Base-by-base conservation (phyloP, 30 jellyfish, hydroid and myxozoan species). In the Cassiopea andromeda region DNA sequence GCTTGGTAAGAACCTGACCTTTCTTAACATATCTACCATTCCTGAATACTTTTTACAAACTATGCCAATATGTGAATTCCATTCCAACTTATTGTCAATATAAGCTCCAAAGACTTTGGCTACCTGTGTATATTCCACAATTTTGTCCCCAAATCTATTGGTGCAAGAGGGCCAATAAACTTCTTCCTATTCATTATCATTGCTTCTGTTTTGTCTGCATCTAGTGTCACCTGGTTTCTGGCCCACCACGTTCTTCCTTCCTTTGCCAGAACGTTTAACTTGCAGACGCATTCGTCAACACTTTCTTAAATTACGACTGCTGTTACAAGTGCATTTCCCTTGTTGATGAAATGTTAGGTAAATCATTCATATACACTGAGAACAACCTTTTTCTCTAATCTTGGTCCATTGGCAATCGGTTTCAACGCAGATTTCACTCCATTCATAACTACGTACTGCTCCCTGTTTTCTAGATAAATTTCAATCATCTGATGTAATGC, bases 161-260 rank as follows among this genome's bases (percentile, higher is more conserved):
- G 87, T 13, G 49, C 49, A 13, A 78, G 76, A 54, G 87, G 87
- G 50, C 76, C 87, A 59, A 46, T 78, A 58, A 78, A 78, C 87
- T 10, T 7, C 87, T 78, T 78, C 44, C 87, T 78, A 27, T 67
- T 67, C 76, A 16, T 67, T 8, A 67, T 67, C 76, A 67, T 67
- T 67, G 76, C 76, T 16, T 73, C 82, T 73, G 60, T 73, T 73
- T 73, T 73, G 60, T 73, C 64, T 38, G 44, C 82, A 77, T 77
- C 48, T 74, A 74, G 4, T 48, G 82, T 44, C 69, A 75, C 48
- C 69, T 75, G 46, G 66, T 48, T 75, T 75, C 7, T 58, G 44
- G 13, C 46, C 43, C 87, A 78, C 77, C 85, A 50, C 9, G 17
- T 76, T n/a, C 17, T 76, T 76, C 46, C 48, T 76, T 76, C 85